Percentiles rank a stretch among this genome's conserved stretches.
These are phyloP conservation scores for Dromas ardeola DNA, from an alignment of 2,113 vertebrate genomes.

Conservation along the genomic window DNA sequence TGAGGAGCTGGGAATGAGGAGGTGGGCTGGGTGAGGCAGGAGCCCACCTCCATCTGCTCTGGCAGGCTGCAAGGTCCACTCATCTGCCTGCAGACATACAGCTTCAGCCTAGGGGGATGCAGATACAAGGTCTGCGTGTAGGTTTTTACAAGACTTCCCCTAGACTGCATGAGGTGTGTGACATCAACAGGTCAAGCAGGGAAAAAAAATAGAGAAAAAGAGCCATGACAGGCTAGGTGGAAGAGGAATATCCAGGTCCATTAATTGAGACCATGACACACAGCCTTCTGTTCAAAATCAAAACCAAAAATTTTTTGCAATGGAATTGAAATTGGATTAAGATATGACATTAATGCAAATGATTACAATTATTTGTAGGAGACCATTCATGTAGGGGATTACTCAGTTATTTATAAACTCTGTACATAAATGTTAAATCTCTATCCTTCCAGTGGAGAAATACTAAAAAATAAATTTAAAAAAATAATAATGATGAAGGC, in stretches of 20 bases:
- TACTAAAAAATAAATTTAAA: neutral
- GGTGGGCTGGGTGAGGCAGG: neutral
- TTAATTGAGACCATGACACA: neutral
- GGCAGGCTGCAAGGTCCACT: neutral
- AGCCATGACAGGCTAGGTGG: neutral
- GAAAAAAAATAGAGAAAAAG: neutral
- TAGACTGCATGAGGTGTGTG: neutral
- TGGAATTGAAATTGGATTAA: neutral
- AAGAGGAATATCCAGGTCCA: neutral
- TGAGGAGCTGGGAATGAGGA: accelerated
- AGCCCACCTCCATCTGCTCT: neutral
- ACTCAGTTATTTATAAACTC: neutral
- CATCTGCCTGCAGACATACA: neutral
- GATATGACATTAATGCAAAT: neutral
- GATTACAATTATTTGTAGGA: neutral
- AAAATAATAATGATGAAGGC: neutral
- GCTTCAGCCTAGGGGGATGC: neutral
- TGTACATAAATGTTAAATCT: neutral
- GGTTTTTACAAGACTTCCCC: neutral
- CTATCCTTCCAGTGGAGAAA: neutral
- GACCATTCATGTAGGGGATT: neutral
- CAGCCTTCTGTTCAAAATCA: neutral
- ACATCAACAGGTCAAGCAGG: neutral
- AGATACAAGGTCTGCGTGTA: neutral
- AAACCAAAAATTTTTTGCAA: neutral